Base-by-base conservation (phyloP, 2,797 vertebrate genomes). In the Heliangelus exortis region DNA sequence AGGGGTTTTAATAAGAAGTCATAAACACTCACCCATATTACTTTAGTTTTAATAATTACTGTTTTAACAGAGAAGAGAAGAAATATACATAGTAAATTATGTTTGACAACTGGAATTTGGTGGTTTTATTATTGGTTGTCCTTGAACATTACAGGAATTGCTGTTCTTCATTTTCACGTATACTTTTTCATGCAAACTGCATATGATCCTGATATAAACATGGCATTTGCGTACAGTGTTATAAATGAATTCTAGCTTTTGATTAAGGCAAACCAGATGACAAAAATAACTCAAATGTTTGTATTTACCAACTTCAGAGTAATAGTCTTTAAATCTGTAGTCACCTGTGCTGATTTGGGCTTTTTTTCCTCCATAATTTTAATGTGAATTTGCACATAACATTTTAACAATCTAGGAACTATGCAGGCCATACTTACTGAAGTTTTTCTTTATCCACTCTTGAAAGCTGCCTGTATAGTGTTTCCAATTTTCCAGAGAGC, bases 71-170 rank as follows among this genome's bases (percentile, higher is more conserved):
- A 97, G 94, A 97, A 76, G 73, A 83, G 84, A 96, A 97, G 96
- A 98, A 98, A 97, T 98, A 99, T 98, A 99, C 98, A 98, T 98
- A 98, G 98, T 98, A 99, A 99, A 99, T 99, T 98, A 98, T 99
- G 99, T 99, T 99, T 99, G 99, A 99, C 99, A 99, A 98, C 98
- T 98, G 98, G 97, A 98, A 98, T 98, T 99, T 98, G 97, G 98
- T 98, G 98, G 98, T 98, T 99, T 98, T 98, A 97, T 98, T 98
- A 98, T 97, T 97, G 98, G 98, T 98, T 99, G 98, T 99, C 99
- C 99, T 98, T 98, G 98, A 98, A 98, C 98, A 98, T 99, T 99
- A 98, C 97, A 97, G 97, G 98, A 98, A 98, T 99, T 98, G 98
- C 98, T 98, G 98, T 98, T 98, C 97, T 97, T 97, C 93, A 96